Base-by-base conservation (phyloP, 30 jellyfish, hydroid and myxozoan genomes). In the Sanderia malayensis region DNA sequence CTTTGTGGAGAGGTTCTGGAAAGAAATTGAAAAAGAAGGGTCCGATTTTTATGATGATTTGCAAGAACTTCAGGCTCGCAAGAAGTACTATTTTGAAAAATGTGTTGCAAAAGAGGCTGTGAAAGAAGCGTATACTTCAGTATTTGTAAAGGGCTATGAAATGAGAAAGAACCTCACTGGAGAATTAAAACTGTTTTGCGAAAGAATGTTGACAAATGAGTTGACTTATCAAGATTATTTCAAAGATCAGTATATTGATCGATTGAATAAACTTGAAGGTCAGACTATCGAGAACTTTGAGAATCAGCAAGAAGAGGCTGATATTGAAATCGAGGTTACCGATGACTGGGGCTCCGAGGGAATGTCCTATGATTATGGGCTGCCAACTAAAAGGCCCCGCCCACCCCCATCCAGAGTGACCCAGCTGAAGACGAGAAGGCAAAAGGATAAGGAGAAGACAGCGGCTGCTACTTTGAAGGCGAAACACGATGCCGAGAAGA, bases 1-100 rank as follows among this genome's bases (percentile, higher is more conserved):
- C 57, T 92, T 92, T 46, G 87, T 57, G 19, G 91, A 85, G 8
- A 85, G 74, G 47, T 92, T 92, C 79, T 92, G 96, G 98, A 79
- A 78, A 61, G 96, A 79, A 61, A 84, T 92, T 10, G 86, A 92
- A 23, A 85, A 92, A 3, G 98, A 92, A 59, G 98, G 98, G 1
- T 61, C 88, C 19, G 98, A 74, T 1, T 92, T 92, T 73, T 80
- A 92, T 44, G 95, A 84, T 45, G 98, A 92, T 49, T 66, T 92
- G 28, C 68, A 60, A 18, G 95, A 79, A 77, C 78, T 92, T 55
- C 76, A 64, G 52, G 65, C 46, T 9, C 80, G 96, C 15, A 86
- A 93, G 41, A 74, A 80, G 57, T 69, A 84, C 26, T 84, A 92
- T 44, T 79, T 71, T 58, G 73, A 80, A 2, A 55, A 73, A 4